Base-by-base conservation (phyloP, 2,113 vertebrate genomes). In the Plotosus lineatus region DNA sequence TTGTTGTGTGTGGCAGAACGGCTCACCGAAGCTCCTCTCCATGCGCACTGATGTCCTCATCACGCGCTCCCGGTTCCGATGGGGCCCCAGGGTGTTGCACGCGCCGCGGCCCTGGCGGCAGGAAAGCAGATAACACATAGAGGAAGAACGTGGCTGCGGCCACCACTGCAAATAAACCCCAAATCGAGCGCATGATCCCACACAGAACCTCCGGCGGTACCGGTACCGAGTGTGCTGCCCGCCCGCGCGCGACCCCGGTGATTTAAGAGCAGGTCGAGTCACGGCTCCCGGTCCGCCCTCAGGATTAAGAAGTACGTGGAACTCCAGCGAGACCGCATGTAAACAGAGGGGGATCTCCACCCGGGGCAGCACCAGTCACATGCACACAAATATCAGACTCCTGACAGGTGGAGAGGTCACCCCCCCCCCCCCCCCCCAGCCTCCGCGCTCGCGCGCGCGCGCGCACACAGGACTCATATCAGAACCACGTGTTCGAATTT, bases 61-160 rank as follows among this genome's bases (percentile, higher is more conserved):
- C 38, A 7, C 23, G 44, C 48, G 44, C 66, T 50, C 36, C 78
- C 5, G 58, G 60, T 58, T 51, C 28, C 3, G 38, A 19, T 33
- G 65, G 50, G n/a, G 26, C 15, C 8, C 33, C 11, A 46, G 50
- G 72, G 53, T 14, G 8, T 0, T 53, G 77, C 19, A n/a, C 53
- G 46, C 80, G 79, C 33, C 69, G 80, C 31, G 84, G 88, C 51
- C 78, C 88, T 85, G 90, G 82, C 1, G 93, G 92, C 2, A 94
- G 91, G 14, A 90, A 90, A 10, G 79, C 75, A 0, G 93, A 90
- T 78, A 94, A 91, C 86, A 94, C 82, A 84, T 93, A 94, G 56
- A 94, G 91, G 82, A 90, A 93, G 5, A 93, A 89, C 3, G 82
- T 93, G 0, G 93, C 91, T 6, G 91, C 84, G 61, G 83, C 88